A percentile compares a stretch with the other conserved stretches of the same genome.
Conservation (phyloP, 2,888 invertebrate genomes). For the Drosophila neutralis region DNA sequence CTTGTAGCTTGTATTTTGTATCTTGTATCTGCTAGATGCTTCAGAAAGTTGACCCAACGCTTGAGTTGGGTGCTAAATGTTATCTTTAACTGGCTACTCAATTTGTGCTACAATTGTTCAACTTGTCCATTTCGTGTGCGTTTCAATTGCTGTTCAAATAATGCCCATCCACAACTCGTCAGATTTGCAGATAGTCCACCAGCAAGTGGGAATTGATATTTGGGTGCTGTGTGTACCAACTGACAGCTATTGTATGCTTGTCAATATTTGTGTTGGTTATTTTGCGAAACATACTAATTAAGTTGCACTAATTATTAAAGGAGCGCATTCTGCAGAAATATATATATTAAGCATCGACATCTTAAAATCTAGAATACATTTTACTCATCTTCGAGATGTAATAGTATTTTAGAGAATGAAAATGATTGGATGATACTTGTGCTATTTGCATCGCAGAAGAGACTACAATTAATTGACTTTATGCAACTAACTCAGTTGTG, state of each 20-base stretch:
- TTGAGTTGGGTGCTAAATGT: background rate
- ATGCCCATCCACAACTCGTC: constrained; percentile 14
- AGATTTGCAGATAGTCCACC: constrained; percentile 26
- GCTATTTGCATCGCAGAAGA: background rate
- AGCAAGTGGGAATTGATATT: constrained; percentile 29
- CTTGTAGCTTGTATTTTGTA: constrained; percentile 22
- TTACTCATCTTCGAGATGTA: background rate
- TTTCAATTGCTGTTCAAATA: constrained; percentile 67
- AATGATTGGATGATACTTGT: background rate
- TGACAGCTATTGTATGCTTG: constrained; percentile 4
- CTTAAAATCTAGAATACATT: accelerated
- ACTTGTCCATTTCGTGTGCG: constrained; percentile 55
- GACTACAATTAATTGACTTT: background rate
- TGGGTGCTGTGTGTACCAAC: constrained; percentile 13
- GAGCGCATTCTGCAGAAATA: background rate
- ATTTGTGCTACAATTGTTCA: background rate
- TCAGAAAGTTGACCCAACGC: background rate
- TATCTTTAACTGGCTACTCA: constrained; percentile 25
- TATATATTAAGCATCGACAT: background rate
- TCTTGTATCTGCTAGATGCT: background rate
- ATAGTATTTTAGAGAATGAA: background rate
- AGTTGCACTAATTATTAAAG: background rate
- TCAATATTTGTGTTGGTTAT: background rate
- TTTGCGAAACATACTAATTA: background rate
- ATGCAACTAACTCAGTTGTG: background rate